Evolutionary conservation across 2,113 vertebrate species (phyloP), one percentile per base, ranked within the genome.

Genomic region (Rattus norvegicus): DNA sequence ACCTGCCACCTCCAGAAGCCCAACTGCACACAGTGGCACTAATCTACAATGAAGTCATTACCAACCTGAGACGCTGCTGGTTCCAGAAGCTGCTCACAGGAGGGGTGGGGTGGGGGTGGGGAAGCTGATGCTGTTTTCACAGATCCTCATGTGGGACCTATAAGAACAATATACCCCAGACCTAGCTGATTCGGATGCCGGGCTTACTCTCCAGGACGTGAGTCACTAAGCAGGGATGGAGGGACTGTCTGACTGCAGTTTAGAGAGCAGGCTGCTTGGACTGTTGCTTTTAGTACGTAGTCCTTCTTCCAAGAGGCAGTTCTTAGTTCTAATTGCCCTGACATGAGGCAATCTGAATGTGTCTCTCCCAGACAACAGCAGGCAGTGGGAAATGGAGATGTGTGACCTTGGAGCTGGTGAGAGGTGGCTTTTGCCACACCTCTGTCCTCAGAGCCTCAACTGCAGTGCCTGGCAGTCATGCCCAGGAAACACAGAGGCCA

Each of bases 11-110:
- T 96, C 96, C 94, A 94, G 91, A 91, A 91, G 93, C 84, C 54
- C 36, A 49, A 10, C 61, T 72, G 49, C 9, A 84, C 65, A 65
- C 0, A 0, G 94, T 43, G 43, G 86, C 72, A 91, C 47, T 96
- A 54, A 97, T 96, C 96, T 54, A 47, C 96, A 98, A 98, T 95
- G 97, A 97, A 97, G 94, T 83, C 95, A 96, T 80, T 54, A 92
- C 63, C 26, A 5, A 24, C n/a, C 43, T 22, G 47, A 88, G 84
- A 76, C 67, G 72, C 92, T 96, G 94, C 76, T 97, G 96, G 92
- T 94, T 96, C 91, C 95, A 96, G 91, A 0, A 0, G 79, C 52
- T 95, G 95, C 63, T 72, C 85, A 76, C 1, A 47, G 89, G 49
- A 22, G 47, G 96, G 2, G 6, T 20, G 20, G 61, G 16, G 20